phyloP scores from a whole-genome alignment of 2,113 vertebrate genomes.

The Danionella cerebrum region DNA sequence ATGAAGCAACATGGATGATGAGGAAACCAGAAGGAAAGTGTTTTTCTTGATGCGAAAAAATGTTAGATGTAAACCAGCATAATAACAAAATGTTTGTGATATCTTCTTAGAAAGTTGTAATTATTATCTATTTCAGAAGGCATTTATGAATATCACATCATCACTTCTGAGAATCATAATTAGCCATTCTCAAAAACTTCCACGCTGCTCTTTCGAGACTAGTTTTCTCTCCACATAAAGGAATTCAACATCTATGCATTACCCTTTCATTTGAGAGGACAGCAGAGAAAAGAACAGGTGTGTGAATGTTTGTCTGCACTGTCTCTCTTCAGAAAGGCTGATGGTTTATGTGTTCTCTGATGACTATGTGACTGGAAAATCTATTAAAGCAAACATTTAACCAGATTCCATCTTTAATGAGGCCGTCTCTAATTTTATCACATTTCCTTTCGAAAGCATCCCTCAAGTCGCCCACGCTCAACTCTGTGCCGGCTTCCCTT shows the following conservation, averaged over 20 bases:
- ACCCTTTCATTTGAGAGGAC: not conserved
- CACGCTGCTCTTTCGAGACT: not conserved
- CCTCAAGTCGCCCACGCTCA: conserved; percentile 43
- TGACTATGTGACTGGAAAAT: conserved; percentile 38
- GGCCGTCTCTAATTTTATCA: conserved; percentile 48
- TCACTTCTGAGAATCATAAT: not conserved
- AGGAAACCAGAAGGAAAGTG: too few relatives aligned
- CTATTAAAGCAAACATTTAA: conserved; percentile 50
- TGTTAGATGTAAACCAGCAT: not conserved
- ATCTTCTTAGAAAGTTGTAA: not conserved
- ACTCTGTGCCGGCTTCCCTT: conserved; percentile 48
- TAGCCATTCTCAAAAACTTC: not conserved
- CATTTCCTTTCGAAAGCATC: conserved; percentile 42
- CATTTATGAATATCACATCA: not conserved
- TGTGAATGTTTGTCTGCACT: not conserved
- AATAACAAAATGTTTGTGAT: not conserved
- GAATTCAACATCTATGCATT: not conserved
- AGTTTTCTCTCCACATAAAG: not conserved
- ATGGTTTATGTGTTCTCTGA: conserved; percentile 27
- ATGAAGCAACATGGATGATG: too few relatives aligned
- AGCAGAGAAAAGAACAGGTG: conserved; percentile 21
- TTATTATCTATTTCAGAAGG: not conserved
- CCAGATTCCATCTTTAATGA: conserved; percentile 54
- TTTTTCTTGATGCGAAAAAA: too few relatives aligned
- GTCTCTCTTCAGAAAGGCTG: too few relatives aligned